Percentiles rank a stretch among this genome's conserved stretches.
Conservation (phyloP, 1,140 invertebrate genomes). For the Leptinotarsa undecemlineata region DNA sequence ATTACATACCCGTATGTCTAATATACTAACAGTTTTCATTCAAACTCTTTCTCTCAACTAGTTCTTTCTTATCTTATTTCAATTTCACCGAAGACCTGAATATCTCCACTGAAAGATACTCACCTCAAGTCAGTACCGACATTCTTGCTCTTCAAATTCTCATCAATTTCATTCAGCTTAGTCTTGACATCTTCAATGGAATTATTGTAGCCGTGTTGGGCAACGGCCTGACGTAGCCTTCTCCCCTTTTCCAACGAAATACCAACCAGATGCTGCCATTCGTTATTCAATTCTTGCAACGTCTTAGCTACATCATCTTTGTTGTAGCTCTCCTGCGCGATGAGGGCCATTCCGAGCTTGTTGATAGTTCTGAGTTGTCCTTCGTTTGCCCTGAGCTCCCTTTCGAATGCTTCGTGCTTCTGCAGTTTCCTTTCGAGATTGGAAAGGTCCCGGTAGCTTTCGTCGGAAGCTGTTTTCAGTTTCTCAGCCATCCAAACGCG, state of each 20-base stretch:
- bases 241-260: constrained; percentile 82
- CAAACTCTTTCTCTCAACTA: too few relatives aligned
- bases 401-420: constrained; percentile 97
- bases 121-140: constrained; percentile 78
- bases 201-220: constrained; percentile 78
- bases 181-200: constrained; percentile 78
- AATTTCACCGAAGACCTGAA: too few relatives aligned
- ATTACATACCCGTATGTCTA: too few relatives aligned
- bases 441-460: constrained; percentile 88
- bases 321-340: constrained; percentile 72
- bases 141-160: constrained; percentile 76
- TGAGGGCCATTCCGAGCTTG: constrained; percentile 73
- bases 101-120: too few relatives aligned
- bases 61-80: too few relatives aligned
- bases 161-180: constrained; percentile 79
- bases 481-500: constrained; percentile 91
- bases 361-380: constrained; percentile 84
- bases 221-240: constrained; percentile 75
- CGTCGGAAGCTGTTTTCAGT: constrained; percentile 86
- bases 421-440: constrained; percentile 93
- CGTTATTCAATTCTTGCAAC: constrained; percentile 69
- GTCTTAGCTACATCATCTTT: constrained; percentile 69
- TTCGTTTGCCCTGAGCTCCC: constrained; percentile 90
- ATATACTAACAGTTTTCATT: too few relatives aligned
- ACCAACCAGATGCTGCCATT: constrained; percentile 72